Evolutionary conservation across 2,797 vertebrate genomes (phyloP).

Genomic region (Sphaeramia orbicularis): DNA sequence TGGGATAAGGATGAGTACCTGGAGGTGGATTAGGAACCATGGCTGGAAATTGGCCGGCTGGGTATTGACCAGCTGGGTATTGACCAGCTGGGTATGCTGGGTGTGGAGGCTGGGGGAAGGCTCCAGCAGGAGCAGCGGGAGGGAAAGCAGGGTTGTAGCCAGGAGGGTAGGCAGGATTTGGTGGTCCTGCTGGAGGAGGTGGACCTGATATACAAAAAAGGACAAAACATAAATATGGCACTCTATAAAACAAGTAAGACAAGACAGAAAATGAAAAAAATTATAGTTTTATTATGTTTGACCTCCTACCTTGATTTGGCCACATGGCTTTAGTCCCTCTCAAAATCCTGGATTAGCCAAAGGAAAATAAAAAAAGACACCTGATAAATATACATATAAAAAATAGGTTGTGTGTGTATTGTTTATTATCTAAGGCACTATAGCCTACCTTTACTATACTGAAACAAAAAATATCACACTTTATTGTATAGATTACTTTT

Average conservation of each 20-base stretch:
- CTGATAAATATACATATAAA: too few species aligned
- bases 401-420: too few species aligned
- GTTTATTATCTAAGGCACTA: too few species aligned
- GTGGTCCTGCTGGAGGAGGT: conserved; percentile 54
- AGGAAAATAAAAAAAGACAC: neutral
- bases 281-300: neutral
- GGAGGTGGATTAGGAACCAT: conserved; percentile 58
- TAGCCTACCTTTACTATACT: too few species aligned
- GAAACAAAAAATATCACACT: too few species aligned
- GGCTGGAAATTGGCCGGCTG: conserved; percentile 61
- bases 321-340: conserved; percentile 67
- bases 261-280: neutral
- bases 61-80: conserved; percentile 52
- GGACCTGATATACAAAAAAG: conserved; percentile 64
- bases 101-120: conserved; percentile 66
- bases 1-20: conserved; percentile 76
- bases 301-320: conserved; percentile 81
- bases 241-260: neutral
- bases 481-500: too few species aligned
- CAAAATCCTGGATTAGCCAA: conserved; percentile 23
- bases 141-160: conserved; percentile 68
- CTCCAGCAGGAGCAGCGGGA: conserved; percentile 55
- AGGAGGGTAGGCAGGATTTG: conserved; percentile 81
- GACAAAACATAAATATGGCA: neutral
- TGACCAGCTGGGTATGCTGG: conserved; percentile 59